Evolutionary conservation across 2,888 invertebrate species (phyloP), one percentile per base, ranked within the genome.

Genomic region (Trimorus sp.): DNA sequence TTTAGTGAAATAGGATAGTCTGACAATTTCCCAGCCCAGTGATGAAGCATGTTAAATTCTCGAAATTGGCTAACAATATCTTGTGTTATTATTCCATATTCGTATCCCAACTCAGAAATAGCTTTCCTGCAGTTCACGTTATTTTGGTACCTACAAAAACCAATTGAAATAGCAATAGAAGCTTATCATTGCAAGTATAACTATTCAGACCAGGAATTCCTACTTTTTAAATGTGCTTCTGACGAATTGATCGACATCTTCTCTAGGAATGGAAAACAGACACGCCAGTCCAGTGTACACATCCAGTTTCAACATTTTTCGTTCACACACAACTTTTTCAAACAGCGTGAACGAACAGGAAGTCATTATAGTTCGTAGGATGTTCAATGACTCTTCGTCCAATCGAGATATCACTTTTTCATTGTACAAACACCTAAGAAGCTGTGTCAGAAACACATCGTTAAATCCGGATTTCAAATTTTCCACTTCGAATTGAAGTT

Each of bases 251-350:
- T 66, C 62, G 4, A 89, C 88, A 40, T 88, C 86, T 42, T 85
- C 63, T 49, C 89, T 85, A 8, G 87, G 86, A 12, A 90, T 79
- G 74, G 90, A 87, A 62, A 92, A 89, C 9, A 92, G 86, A 75
- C 89, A 90, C 15, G 86, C 86, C 40, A 91, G 86, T 12, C 92
- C 90, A 15, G 92, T 85, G 53, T 89, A 87, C 12, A 87, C 80
- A 84, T 93, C 92, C 51, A 92, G 88, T 36, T 86, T 82, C 53
- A 89, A 87, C 3, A 88, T 84, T 11, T 26, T 26, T 26, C 26
- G 26, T 26, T 26, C 26, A 26, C 89, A 87, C n/a, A 92, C 84
- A 7, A 92, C 84, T 82, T 91, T 91, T 66, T 89, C 88, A 16
- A 93, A 79, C 58, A 92, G 78, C 38, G 86, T 86, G 6, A 82